These are phyloP conservation scores for Elgonia sp. DNA, from an alignment of 2,888 invertebrate genomes.

Conservation along the genomic window DNA sequence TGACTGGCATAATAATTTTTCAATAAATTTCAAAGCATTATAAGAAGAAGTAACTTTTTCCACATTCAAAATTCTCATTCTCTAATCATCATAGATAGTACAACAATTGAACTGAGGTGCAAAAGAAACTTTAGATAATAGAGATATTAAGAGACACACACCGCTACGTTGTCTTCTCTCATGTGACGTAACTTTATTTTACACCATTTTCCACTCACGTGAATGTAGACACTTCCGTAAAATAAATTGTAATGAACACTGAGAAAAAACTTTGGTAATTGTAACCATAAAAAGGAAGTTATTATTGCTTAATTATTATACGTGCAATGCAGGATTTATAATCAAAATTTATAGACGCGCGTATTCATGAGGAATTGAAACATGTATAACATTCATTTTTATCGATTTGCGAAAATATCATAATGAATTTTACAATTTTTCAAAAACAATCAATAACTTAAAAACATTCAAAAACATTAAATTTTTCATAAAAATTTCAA, in stretches of 20 bases:
- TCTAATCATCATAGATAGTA: conserved; percentile 34
- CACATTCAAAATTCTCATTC: conserved; percentile 13
- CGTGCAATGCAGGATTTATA: conserved; percentile 33
- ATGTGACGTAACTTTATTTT: conserved; percentile 69
- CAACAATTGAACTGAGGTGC: conserved; percentile 32
- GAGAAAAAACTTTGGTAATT: conserved; percentile 62
- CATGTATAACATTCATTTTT: too few relatives aligned
- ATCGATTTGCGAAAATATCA: too few relatives aligned
- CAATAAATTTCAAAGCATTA: too few relatives aligned
- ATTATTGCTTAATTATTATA: conserved; percentile 62
- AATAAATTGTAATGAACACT: conserved; percentile 67
- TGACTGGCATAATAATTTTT: too few relatives aligned
- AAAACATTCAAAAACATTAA: too few relatives aligned
- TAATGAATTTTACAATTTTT: too few relatives aligned
- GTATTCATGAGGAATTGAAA: conserved; percentile 6
- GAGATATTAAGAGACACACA: conserved; percentile 57
- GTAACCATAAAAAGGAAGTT: conserved; percentile 70
- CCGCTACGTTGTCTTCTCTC: conserved; percentile 52
- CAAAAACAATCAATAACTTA: too few relatives aligned
- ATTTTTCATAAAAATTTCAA: too few relatives aligned
- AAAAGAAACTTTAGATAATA: conserved; percentile 52
- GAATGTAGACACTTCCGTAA: conserved; percentile 66
- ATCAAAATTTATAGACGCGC: conserved; percentile 57
- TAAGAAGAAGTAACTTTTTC: too few relatives aligned
- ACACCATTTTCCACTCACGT: conserved; percentile 65